phyloP scores from a whole-genome alignment of 1,140 invertebrate species.

The Drosophila rhopaloa region DNA sequence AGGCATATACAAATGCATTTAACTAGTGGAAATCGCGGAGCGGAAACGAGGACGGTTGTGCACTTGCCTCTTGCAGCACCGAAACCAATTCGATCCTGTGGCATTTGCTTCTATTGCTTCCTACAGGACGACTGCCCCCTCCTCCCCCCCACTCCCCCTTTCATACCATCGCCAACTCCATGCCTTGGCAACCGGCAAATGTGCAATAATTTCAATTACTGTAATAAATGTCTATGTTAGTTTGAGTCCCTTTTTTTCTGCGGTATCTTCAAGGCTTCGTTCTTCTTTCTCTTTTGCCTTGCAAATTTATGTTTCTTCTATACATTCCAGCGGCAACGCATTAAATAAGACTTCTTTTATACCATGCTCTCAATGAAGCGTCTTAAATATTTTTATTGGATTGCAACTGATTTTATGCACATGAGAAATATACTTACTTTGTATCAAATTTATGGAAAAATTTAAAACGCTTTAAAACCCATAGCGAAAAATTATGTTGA shows the following conservation, averaged over 20 bases:
- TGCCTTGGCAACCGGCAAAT: conserved; percentile 75
- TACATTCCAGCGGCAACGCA: conserved; percentile 36
- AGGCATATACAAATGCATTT: conserved; percentile 77
- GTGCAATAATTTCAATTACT: conserved; percentile 84
- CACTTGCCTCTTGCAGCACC: conserved; percentile 30
- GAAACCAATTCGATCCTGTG: conserved; percentile 17
- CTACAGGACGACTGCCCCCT: not conserved
- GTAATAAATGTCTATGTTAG: conserved; percentile 83
- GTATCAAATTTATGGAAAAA: too few relatives aligned
- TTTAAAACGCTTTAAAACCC: too few relatives aligned
- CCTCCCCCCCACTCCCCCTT: not conserved
- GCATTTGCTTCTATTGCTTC: conserved; percentile 39
- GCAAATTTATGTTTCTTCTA: conserved; percentile 64
- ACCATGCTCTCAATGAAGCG: not conserved
- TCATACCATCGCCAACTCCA: conserved; percentile 20
- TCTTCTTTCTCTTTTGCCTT: conserved; percentile 31
- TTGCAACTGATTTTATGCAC: not conserved
- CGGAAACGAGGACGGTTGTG: conserved; percentile 28
- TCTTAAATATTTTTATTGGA: conserved; percentile 41
- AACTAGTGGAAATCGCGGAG: conserved; percentile 70
- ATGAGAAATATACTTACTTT: too few relatives aligned
- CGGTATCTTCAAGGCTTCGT: conserved; percentile 9
- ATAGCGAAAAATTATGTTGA: too few relatives aligned
- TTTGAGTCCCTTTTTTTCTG: conserved; percentile 25
- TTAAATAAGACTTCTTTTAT: conserved; percentile 32